These are phyloP conservation scores for Parelbella ahira DNA, from an alignment of 2,888 invertebrate genomes.

Conservation along the genomic window DNA sequence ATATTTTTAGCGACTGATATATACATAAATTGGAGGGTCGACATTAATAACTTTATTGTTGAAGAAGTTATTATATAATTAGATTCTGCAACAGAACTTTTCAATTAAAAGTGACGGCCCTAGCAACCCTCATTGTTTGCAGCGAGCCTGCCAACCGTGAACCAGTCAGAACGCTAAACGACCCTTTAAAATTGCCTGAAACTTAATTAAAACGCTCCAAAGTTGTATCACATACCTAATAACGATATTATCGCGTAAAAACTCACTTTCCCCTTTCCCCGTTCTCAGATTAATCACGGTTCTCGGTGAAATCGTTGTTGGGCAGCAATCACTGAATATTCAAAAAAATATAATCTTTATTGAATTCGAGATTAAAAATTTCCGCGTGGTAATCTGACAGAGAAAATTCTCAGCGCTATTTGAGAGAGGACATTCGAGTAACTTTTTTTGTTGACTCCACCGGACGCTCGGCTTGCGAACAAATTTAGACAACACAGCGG, in stretches of 20 bases:
- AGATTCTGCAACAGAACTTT: neutral
- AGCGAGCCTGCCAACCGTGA: conserved; percentile 48
- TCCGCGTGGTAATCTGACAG: conserved; percentile 1
- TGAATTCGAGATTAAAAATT: conserved; percentile 10
- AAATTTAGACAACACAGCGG: conserved; percentile 1
- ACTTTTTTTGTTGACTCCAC: conserved; percentile 10
- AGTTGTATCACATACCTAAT: conserved; percentile 42
- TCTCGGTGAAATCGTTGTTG: conserved; percentile 2
- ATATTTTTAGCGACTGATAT: no score
- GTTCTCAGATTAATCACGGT: conserved; percentile 2
- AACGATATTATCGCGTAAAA: conserved; percentile 37
- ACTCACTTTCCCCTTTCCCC: neutral
- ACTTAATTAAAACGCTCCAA: conserved; percentile 66
- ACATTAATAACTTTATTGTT: no score
- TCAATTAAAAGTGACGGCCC: conserved; percentile 6
- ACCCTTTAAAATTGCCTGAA: conserved; percentile 59
- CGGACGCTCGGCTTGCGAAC: conserved; percentile 3
- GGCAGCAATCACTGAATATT: conserved; percentile 12
- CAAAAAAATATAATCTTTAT: conserved; percentile 8
- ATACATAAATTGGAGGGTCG: no score
- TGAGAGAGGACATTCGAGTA: conserved; percentile 2
- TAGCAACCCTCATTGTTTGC: conserved; percentile 22
- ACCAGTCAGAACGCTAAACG: conserved; percentile 55
- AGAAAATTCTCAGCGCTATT: conserved; percentile 9
- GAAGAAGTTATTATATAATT: no score